phyloP scores from a whole-genome alignment of 2,888 invertebrate genomes.

The Eumacrocentrus americanus region DNA sequence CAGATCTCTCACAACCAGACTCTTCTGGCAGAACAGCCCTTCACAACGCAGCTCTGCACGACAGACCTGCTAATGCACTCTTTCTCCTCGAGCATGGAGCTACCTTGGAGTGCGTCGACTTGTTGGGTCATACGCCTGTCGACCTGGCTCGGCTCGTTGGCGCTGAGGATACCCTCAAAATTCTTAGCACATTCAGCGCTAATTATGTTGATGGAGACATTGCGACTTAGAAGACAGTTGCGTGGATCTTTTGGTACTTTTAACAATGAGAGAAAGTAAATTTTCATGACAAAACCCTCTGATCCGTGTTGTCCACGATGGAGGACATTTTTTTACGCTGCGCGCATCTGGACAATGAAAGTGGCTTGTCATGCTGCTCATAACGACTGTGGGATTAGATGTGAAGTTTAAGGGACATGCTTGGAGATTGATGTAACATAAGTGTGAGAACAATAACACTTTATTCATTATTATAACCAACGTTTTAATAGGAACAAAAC shows the following conservation, averaged over 20 bases:
- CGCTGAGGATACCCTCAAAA: slow-evolving; percentile 30
- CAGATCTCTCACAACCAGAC: slow-evolving; percentile 69
- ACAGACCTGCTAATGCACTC: slow-evolving; percentile 62
- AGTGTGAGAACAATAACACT: slow-evolving; percentile 9
- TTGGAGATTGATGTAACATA: background rate
- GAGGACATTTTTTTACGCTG: slow-evolving; percentile 32
- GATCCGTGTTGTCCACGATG: slow-evolving; percentile 21
- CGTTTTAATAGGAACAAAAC: background rate
- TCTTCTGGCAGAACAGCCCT: slow-evolving; percentile 71
- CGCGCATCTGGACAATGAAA: slow-evolving; percentile 33
- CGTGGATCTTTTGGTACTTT: slow-evolving; percentile 17
- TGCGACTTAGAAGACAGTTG: too few species aligned
- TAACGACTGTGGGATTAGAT: slow-evolving; percentile 7
- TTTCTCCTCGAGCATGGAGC: slow-evolving; percentile 66
- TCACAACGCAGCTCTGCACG: slow-evolving; percentile 72
- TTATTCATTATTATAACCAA: slow-evolving; percentile 10
- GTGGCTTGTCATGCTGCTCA: slow-evolving; percentile 30
- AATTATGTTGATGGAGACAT: too few species aligned
- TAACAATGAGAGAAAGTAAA: slow-evolving; percentile 33
- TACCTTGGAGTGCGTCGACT: slow-evolving; percentile 65
- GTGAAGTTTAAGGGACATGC: background rate
- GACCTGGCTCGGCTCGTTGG: slow-evolving; percentile 19
- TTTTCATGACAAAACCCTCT: slow-evolving; percentile 25
- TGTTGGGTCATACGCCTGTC: slow-evolving; percentile 51
- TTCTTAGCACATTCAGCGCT: slow-evolving; percentile 19